A percentile compares a stretch with the other conserved stretches of the same genome.
Evolutionary conservation across 2,888 invertebrate species (phyloP).

Genomic region (Halictus ligatus): DNA sequence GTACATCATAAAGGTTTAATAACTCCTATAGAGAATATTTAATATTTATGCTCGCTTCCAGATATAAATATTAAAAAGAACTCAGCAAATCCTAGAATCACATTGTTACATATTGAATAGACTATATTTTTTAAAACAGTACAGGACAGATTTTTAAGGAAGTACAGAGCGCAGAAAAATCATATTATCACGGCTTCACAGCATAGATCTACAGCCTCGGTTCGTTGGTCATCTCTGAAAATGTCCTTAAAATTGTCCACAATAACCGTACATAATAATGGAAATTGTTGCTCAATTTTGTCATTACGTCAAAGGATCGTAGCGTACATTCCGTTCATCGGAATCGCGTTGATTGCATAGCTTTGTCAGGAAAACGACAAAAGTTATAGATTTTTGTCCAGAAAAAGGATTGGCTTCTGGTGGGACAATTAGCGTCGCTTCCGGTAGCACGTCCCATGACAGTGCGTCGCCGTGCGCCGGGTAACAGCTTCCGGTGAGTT

Average conservation of each 20-base stretch:
- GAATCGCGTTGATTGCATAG: neutral
- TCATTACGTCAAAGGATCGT: neutral
- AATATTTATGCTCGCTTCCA: no score
- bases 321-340: neutral
- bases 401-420: neutral
- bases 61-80: no score
- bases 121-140: neutral
- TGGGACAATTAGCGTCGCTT: neutral
- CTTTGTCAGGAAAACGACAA: neutral
- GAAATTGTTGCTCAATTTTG: neutral
- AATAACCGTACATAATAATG: neutral
- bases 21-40: no score
- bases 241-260: neutral
- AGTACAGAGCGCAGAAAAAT: no score
- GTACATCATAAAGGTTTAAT: no score
- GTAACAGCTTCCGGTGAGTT: conserved; percentile 28
- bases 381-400: neutral
- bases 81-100: no score
- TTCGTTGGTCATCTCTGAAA: neutral
- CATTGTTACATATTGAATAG: no score
- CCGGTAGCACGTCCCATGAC: neutral
- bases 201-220: no score
- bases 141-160: neutral
- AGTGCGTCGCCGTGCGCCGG: neutral
- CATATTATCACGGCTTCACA: neutral